phyloP scores from a whole-genome alignment of 2,113 vertebrate species.

The Hymenochirus boettgeri region DNA sequence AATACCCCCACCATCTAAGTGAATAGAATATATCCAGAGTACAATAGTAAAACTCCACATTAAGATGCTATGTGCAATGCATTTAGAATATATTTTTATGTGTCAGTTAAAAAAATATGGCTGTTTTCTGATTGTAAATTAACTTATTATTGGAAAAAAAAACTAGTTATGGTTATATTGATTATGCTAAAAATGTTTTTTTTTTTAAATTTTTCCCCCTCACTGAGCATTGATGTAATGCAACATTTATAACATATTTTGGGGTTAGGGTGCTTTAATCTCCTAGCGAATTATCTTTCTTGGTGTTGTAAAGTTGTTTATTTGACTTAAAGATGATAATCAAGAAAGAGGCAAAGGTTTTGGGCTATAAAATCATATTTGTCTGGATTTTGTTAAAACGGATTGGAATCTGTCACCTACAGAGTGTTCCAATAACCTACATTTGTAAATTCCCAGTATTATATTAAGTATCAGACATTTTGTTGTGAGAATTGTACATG shows the following conservation, averaged over 20 bases:
- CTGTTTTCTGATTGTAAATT: too few relatives aligned
- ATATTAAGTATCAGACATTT: conserved; percentile 45
- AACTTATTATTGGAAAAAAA: conserved; percentile 6
- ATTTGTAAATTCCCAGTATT: conserved; percentile 46
- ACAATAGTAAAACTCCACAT: too few relatives aligned
- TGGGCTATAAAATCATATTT: conserved; percentile 35
- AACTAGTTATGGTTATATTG: not conserved
- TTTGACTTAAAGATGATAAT: conserved; percentile 36
- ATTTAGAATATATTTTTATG: too few relatives aligned
- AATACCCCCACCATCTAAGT: too few relatives aligned
- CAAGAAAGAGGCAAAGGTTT: conserved; percentile 25
- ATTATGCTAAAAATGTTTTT: not conserved
- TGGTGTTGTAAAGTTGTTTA: conserved; percentile 29
- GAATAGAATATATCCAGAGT: too few relatives aligned
- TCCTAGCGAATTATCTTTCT: fast-evolving
- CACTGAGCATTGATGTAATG: not conserved
- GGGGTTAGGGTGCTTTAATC: conserved; percentile 15
- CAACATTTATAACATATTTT: not conserved
- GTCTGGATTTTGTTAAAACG: conserved; percentile 44
- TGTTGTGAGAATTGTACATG: conserved; percentile 46
- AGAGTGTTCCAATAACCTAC: conserved; percentile 33
- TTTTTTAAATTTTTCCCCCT: not conserved
- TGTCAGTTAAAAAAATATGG: too few relatives aligned
- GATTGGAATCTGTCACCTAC: conserved; percentile 38
- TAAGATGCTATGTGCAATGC: too few relatives aligned